These are phyloP conservation scores for Onychostoma macrolepis DNA, from an alignment of 2,113 vertebrate species.

Conservation along the genomic window DNA sequence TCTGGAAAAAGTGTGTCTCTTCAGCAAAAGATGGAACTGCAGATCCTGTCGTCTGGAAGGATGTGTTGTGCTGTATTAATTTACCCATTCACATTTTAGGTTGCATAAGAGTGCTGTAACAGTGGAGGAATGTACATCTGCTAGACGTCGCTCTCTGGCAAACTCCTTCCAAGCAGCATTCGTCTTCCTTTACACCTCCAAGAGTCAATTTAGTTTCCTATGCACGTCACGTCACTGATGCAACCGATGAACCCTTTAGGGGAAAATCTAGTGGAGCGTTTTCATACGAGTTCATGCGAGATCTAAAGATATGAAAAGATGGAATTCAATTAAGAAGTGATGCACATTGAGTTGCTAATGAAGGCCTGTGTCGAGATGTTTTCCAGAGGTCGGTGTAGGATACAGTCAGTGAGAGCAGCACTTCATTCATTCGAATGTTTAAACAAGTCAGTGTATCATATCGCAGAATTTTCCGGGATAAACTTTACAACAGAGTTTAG, in stretches of 20 bases:
- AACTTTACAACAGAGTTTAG: conserved; percentile 36
- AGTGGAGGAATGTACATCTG: conserved; percentile 73
- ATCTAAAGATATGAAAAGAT: not conserved
- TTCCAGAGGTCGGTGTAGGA: conserved; percentile 26
- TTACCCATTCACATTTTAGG: conserved; percentile 71
- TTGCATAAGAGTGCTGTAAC: conserved; percentile 70
- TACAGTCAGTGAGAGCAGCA: not conserved
- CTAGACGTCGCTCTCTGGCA: conserved; percentile 55
- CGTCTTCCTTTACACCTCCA: conserved; percentile 9
- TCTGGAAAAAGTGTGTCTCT: conserved; percentile 68
- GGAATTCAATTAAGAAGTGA: not conserved
- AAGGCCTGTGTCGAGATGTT: not conserved
- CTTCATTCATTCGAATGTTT: conserved; percentile 35
- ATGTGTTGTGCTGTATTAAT: conserved; percentile 59
- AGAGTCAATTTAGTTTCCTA: conserved; percentile 52
- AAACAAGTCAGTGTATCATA: conserved; percentile 42
- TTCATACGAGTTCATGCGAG: not conserved
- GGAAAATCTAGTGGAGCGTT: not conserved
- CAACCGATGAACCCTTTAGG: conserved; percentile 22
- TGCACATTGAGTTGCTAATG: not conserved
- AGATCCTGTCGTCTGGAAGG: conserved; percentile 68
- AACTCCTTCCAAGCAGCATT: conserved; percentile 43
- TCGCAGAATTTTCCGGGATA: conserved; percentile 49
- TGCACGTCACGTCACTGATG: conserved; percentile 54
- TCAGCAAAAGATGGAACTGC: conserved; percentile 63